phyloP scores from a whole-genome alignment of 1,140 invertebrate species.

The Drosophila ironensis region DNA sequence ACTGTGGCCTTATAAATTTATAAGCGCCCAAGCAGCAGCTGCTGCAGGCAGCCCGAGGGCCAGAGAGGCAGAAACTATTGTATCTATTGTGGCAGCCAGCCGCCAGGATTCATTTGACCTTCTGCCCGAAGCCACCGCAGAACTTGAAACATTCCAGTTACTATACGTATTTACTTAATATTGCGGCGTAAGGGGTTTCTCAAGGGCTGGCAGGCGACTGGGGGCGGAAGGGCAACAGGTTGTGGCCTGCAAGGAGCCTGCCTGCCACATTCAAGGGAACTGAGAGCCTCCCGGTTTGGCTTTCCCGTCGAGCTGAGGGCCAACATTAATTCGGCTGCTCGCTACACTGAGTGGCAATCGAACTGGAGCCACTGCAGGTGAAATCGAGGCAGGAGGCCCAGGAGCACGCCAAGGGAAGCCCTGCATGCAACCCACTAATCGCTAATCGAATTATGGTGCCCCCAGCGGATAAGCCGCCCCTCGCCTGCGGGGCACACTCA shows the following conservation, averaged over 20 bases:
- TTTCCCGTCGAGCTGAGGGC: too few species aligned
- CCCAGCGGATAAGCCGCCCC: background rate
- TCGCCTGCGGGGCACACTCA: conserved; percentile 38
- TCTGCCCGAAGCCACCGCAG: conserved; percentile 19
- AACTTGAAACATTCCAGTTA: conserved; percentile 46
- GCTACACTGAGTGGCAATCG: too few species aligned
- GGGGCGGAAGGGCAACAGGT: too few species aligned
- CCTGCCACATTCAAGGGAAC: too few species aligned
- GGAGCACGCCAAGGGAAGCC: conserved; percentile 7
- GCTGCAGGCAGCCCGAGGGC: too few species aligned
- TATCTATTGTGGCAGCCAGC: too few species aligned
- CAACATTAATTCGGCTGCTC: too few species aligned
- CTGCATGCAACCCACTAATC: background rate
- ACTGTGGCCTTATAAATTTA: conserved; percentile 35
- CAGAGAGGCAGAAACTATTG: too few species aligned
- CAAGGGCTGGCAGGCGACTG: background rate
- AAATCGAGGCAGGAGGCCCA: background rate
- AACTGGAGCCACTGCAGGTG: too few species aligned
- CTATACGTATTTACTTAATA: too few species aligned
- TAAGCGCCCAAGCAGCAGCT: conserved; percentile 11
- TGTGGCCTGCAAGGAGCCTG: too few species aligned
- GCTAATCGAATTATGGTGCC: conserved; percentile 27
- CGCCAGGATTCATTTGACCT: conserved; percentile 20
- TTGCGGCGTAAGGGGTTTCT: background rate
- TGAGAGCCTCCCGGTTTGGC: too few species aligned